Percentiles rank a stretch among this genome's conserved stretches.
These are phyloP conservation scores for Polyommatus iphigenia DNA, from an alignment of 2,888 invertebrate genomes.

Conservation along the genomic window DNA sequence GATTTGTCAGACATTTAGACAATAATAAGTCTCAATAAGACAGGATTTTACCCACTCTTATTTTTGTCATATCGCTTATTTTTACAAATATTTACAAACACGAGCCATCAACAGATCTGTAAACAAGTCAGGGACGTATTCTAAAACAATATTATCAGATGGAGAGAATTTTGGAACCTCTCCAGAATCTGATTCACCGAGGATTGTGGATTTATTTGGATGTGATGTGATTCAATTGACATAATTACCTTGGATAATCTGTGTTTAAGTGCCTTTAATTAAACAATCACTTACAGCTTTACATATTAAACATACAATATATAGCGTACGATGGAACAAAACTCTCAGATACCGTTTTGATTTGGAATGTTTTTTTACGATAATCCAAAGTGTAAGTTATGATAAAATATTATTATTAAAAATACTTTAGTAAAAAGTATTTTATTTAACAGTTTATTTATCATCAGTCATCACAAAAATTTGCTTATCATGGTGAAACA, in stretches of 20 bases:
- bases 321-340: too few species aligned
- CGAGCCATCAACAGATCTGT: not conserved
- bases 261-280: not conserved
- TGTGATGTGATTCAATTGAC: conserved; percentile 66
- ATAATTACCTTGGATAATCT: conserved; percentile 41
- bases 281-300: not conserved
- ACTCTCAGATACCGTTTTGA: too few species aligned
- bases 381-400: too few species aligned
- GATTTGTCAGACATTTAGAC: too few species aligned
- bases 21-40: too few species aligned
- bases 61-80: not conserved
- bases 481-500: too few species aligned
- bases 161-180: conserved; percentile 58
- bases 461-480: too few species aligned
- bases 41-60: not conserved
- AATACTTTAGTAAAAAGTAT: too few species aligned
- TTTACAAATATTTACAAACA: not conserved
- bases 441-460: too few species aligned
- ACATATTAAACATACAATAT: too few species aligned
- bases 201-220: conserved; percentile 61
- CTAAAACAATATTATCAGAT: conserved; percentile 24
- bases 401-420: too few species aligned
- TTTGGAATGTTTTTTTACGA: too few species aligned
- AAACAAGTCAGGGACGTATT: not conserved
- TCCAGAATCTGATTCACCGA: conserved; percentile 70